These are phyloP conservation scores for Columba janthina DNA, from an alignment of 2,113 vertebrate species.

Conservation along the genomic window DNA sequence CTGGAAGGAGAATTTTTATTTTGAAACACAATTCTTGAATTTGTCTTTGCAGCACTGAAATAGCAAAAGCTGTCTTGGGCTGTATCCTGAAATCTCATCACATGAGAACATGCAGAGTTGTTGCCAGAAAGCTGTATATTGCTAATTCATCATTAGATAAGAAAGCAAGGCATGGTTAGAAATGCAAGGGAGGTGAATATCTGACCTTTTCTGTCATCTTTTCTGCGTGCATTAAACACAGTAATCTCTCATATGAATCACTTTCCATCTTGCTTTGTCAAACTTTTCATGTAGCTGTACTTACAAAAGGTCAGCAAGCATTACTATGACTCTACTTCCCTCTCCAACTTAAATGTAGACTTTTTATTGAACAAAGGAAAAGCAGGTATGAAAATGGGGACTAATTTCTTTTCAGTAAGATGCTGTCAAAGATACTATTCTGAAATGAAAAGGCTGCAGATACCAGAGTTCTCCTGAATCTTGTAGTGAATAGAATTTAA, in stretches of 20 bases:
- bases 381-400: not conserved
- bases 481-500: not conserved
- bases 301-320: conserved; percentile 52
- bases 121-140: not conserved
- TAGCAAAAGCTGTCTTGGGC: not conserved
- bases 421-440: not conserved
- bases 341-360: not conserved
- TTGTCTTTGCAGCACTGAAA: not conserved
- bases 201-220: conserved; percentile 47
- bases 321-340: not conserved
- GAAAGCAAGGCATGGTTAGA: not conserved
- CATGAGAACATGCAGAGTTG: not conserved
- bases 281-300: conserved; percentile 26
- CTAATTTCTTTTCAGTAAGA: not conserved
- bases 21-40: not conserved
- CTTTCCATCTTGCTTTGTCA: conserved; percentile 34
- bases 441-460: not conserved
- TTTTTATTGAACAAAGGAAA: not conserved
- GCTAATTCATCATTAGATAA: not conserved
- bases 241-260: conserved; percentile 16
- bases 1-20: not conserved
- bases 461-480: not conserved
- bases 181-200: not conserved
- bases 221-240: not conserved
- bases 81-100: not conserved